phyloP scores from a whole-genome alignment of 2,888 invertebrate genomes.

The Pseudanteris insignis region DNA sequence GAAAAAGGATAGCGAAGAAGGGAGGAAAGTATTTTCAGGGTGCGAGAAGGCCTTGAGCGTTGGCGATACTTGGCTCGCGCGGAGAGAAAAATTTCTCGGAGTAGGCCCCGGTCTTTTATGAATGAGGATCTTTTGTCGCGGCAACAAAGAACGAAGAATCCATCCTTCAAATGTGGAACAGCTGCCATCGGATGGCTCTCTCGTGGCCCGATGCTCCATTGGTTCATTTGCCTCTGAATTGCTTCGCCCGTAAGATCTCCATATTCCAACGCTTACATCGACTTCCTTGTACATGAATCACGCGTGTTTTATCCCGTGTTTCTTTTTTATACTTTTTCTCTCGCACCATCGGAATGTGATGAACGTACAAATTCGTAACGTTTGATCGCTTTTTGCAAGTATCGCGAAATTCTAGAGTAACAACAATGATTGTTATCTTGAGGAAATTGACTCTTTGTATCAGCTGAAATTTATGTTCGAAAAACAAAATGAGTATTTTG shows the following conservation, averaged over 20 bases:
- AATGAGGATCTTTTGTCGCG: slow-evolving; percentile 49
- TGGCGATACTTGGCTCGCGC: slow-evolving; percentile 33
- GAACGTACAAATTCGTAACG: slow-evolving; percentile 2
- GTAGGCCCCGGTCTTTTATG: slow-evolving; percentile 41
- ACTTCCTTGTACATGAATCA: slow-evolving; percentile 36
- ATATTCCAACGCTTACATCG: slow-evolving; percentile 34
- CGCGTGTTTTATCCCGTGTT: slow-evolving; percentile 19
- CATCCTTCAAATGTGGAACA: slow-evolving; percentile 66
- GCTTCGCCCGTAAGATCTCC: slow-evolving; percentile 31
- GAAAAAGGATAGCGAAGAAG: neutral
- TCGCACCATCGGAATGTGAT: neutral
- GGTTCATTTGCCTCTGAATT: slow-evolving; percentile 40
- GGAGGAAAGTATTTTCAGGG: slow-evolving; percentile 7
- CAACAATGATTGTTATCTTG: too few relatives aligned
- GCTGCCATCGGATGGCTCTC: slow-evolving; percentile 64
- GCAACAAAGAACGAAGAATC: slow-evolving; percentile 64
- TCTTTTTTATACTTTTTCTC: neutral
- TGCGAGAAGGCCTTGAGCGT: slow-evolving; percentile 17
- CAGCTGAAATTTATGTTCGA: too few relatives aligned
- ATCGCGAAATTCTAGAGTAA: too few relatives aligned
- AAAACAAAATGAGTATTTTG: too few relatives aligned
- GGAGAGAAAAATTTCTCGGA: slow-evolving; percentile 23
- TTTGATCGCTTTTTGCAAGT: neutral
- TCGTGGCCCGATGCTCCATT: slow-evolving; percentile 37
- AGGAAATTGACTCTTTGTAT: too few relatives aligned